Evolutionary conservation across 1,140 invertebrate genomes (phyloP), one percentile per base, ranked within the genome.

Genomic region (Leptopilina boulardi): DNA sequence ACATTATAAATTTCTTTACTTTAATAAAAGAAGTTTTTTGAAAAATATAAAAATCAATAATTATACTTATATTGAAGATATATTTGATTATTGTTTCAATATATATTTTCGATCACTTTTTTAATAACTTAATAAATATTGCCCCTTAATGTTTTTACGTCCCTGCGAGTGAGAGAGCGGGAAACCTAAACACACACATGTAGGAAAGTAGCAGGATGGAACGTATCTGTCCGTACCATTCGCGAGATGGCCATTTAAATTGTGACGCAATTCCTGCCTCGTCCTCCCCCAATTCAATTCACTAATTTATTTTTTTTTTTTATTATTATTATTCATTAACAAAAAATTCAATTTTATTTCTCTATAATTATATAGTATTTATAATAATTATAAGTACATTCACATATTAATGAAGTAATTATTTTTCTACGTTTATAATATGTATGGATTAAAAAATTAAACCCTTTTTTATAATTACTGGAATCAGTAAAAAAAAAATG

Each of bases 261-360:
- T 73, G 44, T 80, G 78, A 80, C 78, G 78, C 72, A 76, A 77
- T 76, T 71, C 66, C 73, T 66, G 21, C 72, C 42, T 54, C 42
- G n/a, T 74, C 42, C 72, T 34, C 42, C 26, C 54, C 41, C 70
- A 26, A 59, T 13, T 30, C 5, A 59, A 26, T 26, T 13, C 0
- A 6, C 0, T 30, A 66, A 66, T 38, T 38, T 38, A 4, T 6
- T 38, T 38, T 8, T 9, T 38, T 8, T 38, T 38, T 6, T 0
- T 38, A 38, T 15, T 8, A 66, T 30, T 23, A 59, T 59, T 9
- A 23, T 23, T 19, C 54, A 23, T 21, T 21, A 56, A 56, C 0
- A 8, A 18, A 56, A 26, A 26, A 21, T 11, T n/a, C n/a, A n/a
- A n/a, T n/a, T n/a, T n/a, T n/a, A n/a, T n/a, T n/a, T n/a, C n/a